Percentiles rank a stretch among this genome's conserved stretches.
Evolutionary conservation across 64 coral and sea anemone species (phyloP).

Genomic region (Pocillopora verrucosa): DNA sequence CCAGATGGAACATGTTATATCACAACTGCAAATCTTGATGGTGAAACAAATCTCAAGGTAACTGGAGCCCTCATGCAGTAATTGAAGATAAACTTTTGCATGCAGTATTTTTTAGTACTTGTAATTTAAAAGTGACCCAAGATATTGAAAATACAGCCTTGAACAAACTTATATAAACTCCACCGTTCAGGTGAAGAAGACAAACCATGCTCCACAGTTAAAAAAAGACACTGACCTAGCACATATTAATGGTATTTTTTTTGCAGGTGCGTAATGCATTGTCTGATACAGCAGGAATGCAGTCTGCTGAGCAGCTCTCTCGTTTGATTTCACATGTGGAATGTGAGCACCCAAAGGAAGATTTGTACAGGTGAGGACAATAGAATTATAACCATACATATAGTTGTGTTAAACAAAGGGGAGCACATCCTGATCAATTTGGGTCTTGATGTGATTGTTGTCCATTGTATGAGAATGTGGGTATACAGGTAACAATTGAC

Average conservation of each 20-base stretch:
- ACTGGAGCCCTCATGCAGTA: neutral
- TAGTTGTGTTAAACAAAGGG: too few relatives aligned
- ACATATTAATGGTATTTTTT: neutral
- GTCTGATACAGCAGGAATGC: conserved; percentile 55
- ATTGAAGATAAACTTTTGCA: too few relatives aligned
- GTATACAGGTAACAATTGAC: too few relatives aligned
- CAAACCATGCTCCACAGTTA: neutral
- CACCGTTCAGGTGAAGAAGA: neutral
- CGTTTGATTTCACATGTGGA: conserved; percentile 73
- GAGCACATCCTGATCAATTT: too few relatives aligned
- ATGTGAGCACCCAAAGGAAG: conserved; percentile 90
- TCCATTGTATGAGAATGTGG: too few relatives aligned
- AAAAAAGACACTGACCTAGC: neutral
- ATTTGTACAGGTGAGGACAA: conserved; percentile 77
- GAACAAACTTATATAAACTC: too few relatives aligned
- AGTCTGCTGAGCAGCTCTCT: conserved; percentile 58
- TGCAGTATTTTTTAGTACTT: too few relatives aligned
- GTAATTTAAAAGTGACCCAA: too few relatives aligned
- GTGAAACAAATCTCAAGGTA: conserved; percentile 98
- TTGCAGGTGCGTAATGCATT: conserved; percentile 65
- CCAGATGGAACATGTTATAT: conserved; percentile 89
- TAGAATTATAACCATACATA: neutral
- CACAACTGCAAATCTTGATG: conserved; percentile 97
- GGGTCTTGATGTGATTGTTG: too few relatives aligned
- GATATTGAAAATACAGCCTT: too few relatives aligned